These are phyloP conservation scores for Ciconia boyciana DNA, from an alignment of 2,113 vertebrate genomes.

Conservation along the genomic window DNA sequence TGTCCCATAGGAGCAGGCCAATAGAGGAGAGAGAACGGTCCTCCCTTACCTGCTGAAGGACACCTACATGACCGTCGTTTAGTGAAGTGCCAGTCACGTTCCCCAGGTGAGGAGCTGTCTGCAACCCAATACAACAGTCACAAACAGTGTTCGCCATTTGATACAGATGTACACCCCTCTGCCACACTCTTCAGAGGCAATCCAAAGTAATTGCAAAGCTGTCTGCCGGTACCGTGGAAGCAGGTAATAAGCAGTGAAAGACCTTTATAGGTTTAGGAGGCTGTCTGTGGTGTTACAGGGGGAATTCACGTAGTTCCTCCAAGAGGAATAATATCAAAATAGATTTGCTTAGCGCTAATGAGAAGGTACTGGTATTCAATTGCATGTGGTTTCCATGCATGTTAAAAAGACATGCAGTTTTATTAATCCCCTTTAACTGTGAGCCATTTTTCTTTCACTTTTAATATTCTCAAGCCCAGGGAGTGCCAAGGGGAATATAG, in stretches of 20 bases:
- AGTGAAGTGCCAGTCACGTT: neutral
- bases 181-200: neutral
- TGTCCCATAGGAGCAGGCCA: neutral
- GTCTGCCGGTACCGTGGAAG: neutral
- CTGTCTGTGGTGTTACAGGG: neutral
- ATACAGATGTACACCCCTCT: neutral
- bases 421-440: slow-evolving; percentile 6
- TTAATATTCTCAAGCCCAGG: neutral
- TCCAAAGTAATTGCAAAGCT: neutral
- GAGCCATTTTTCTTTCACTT: slow-evolving; percentile 7
- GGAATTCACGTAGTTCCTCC: neutral
- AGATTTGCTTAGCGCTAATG: neutral
- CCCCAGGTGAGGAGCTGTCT: neutral
- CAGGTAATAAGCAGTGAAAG: neutral
- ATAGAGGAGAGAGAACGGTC: accelerated
- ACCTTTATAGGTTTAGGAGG: neutral
- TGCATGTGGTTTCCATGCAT: neutral
- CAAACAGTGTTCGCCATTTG: neutral
- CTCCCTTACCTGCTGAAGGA: neutral
- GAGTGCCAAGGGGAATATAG: neutral
- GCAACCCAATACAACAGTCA: neutral
- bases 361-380: neutral
- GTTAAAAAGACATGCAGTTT: neutral
- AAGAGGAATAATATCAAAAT: neutral
- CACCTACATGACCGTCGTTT: neutral